A percentile compares a stretch with the other conserved stretches of the same genome.
These are phyloP conservation scores for Danio choprae DNA, from an alignment of 2,797 vertebrate genomes.

Conservation along the genomic window DNA sequence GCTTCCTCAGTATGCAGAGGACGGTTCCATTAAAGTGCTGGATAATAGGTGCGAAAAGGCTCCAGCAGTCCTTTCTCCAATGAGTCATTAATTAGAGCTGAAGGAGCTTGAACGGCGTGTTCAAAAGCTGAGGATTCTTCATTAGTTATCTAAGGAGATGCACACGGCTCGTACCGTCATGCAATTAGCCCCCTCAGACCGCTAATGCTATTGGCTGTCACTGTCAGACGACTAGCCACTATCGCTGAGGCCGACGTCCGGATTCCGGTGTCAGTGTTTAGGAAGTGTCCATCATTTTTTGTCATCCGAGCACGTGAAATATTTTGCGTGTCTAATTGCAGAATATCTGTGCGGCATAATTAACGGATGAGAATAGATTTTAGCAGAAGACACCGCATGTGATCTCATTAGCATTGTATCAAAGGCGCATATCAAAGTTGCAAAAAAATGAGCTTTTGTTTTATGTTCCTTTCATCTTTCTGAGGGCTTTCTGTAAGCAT, in stretches of 20 bases:
- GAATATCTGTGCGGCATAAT: conserved; percentile 72
- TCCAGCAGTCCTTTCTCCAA: conserved; percentile 68
- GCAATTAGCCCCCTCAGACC: conserved; percentile 66
- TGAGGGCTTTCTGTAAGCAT: conserved; percentile 74
- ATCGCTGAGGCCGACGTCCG: conserved; percentile 43
- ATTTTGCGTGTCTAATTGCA: conserved; percentile 69
- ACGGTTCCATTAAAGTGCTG: conserved; percentile 68
- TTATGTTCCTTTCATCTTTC: conserved; percentile 77
- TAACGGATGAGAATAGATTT: conserved; percentile 74
- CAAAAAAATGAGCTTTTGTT: conserved; percentile 75
- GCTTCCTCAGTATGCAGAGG: conserved; percentile 73
- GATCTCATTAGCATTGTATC: conserved; percentile 82
- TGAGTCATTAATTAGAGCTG: conserved; percentile 78
- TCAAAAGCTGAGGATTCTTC: conserved; percentile 76
- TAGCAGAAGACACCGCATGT: conserved; percentile 72
- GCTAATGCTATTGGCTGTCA: conserved; percentile 29
- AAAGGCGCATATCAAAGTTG: conserved; percentile 80
- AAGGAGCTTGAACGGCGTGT: conserved; percentile 76
- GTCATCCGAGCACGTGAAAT: conserved; percentile 66
- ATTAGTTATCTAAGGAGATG: conserved; percentile 71
- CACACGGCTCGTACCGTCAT: conserved; percentile 65
- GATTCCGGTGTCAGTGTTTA: conserved; percentile 33
- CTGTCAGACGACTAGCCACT: conserved; percentile 31
- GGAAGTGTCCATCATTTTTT: conserved; percentile 40
- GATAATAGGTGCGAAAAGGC: conserved; percentile 73